Percentiles rank a stretch among this genome's conserved stretches.
Evolutionary conservation across 2,888 invertebrate species (phyloP).

Genomic region (Drosophila nigritarsus): DNA sequence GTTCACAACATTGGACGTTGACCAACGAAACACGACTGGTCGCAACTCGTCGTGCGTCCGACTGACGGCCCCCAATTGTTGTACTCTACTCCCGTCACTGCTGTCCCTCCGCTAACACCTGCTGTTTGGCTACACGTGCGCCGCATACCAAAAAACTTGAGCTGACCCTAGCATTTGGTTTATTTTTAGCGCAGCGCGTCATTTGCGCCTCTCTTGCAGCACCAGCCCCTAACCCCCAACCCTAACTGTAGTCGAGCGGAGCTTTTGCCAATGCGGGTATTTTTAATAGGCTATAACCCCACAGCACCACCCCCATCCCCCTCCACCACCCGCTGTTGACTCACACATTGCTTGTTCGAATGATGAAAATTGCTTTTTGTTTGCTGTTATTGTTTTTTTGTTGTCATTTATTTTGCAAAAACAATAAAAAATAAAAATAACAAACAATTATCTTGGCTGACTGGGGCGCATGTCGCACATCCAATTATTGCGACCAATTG

Average conservation of each 20-base stretch:
- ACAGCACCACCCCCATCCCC: neutral
- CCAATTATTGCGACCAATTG: conserved; percentile 10
- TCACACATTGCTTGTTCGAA: conserved; percentile 54
- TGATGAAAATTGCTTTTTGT: conserved; percentile 47
- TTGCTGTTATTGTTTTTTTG: conserved; percentile 8
- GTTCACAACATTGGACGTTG: conserved; percentile 71
- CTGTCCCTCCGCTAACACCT: conserved; percentile 2
- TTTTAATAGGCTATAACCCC: conserved; percentile 39
- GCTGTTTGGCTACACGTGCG: conserved; percentile 58
- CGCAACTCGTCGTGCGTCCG: conserved; percentile 31
- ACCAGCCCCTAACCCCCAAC: neutral
- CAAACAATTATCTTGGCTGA: neutral
- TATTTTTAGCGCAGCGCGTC: conserved; percentile 68
- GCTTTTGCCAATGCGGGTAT: conserved; percentile 44
- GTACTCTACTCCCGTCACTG: neutral
- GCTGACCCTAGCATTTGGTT: conserved; percentile 47
- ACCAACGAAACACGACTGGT: conserved; percentile 59
- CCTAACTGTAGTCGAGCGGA: conserved; percentile 15
- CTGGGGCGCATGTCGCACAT: neutral
- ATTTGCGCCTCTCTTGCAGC: conserved; percentile 28
- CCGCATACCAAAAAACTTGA: conserved; percentile 58
- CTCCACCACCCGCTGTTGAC: conserved; percentile 35
- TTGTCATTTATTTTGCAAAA: neutral
- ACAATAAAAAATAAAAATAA: neutral
- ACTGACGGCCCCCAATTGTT: conserved; percentile 33